Conservation (phyloP, 2,888 invertebrate species). For the Ligdia adustata region DNA sequence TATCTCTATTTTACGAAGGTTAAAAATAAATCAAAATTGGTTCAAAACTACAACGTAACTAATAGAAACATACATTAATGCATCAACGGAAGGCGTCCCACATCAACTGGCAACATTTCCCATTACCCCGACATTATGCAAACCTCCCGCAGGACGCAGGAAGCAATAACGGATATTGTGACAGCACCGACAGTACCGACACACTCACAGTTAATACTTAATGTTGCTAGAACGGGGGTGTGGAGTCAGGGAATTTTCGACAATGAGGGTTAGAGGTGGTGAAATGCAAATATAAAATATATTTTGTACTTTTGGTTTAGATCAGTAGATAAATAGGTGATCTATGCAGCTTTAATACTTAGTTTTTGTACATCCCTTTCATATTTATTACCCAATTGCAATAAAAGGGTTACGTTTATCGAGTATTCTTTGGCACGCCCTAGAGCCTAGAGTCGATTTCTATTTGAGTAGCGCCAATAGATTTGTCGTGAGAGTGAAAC, state of each 20-base stretch:
- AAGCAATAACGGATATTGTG: conserved; percentile 24
- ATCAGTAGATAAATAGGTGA: too few species aligned
- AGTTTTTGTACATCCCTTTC: too few species aligned
- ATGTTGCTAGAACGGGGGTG: conserved; percentile 8
- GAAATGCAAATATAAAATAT: conserved; percentile 1
- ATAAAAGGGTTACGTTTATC: too few species aligned
- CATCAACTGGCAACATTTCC: conserved; percentile 19
- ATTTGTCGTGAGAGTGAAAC: too few species aligned
- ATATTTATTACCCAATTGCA: too few species aligned
- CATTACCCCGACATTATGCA: conserved; percentile 21
- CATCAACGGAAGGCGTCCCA: conserved; percentile 1
- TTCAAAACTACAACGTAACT: conserved; percentile 3
- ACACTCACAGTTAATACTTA: conserved; percentile 17
- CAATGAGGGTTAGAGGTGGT: background rate
- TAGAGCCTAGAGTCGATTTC: too few species aligned
- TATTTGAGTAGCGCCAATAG: too few species aligned
- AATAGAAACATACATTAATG: conserved; percentile 12
- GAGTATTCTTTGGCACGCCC: too few species aligned
- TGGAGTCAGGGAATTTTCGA: conserved; percentile 12
- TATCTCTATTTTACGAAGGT: too few species aligned
- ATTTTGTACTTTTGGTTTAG: too few species aligned
- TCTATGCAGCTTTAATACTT: too few species aligned
- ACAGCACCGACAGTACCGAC: conserved; percentile 16
- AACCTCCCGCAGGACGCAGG: conserved; percentile 12
- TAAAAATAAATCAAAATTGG: conserved; percentile 1